Percentiles rank a stretch among this genome's conserved stretches.
Conservation (phyloP, 2,888 invertebrate genomes). For the Papilio demoleus region DNA sequence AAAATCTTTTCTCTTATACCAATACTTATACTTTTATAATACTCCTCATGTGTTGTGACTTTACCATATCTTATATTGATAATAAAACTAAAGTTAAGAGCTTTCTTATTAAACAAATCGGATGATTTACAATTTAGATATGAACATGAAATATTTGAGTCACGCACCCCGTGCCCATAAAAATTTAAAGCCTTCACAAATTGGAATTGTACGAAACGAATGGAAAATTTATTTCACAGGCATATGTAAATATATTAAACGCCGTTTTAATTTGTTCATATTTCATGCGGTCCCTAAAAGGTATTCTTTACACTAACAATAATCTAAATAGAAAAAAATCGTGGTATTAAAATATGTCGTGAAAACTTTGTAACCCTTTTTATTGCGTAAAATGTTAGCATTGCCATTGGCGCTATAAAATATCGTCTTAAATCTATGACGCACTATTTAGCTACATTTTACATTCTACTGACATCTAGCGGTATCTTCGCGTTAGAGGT, state of each 20-base stretch:
- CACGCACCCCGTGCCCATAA: conserved; percentile 7
- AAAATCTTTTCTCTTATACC: no score
- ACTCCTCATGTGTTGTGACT: no score
- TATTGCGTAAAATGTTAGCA: no score
- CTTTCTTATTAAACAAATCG: neutral
- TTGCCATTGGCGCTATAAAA: no score
- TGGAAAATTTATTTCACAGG: conserved; percentile 44
- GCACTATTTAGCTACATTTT: no score
- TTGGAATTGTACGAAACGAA: conserved; percentile 34
- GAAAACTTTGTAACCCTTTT: no score
- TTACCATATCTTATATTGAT: no score
- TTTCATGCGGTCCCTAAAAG: conserved; percentile 8
- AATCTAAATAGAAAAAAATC: neutral
- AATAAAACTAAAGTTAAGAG: neutral
- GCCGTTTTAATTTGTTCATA: conserved; percentile 41
- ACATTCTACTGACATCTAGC: no score
- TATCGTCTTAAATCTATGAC: no score
- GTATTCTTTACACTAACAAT: neutral
- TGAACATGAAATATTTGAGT: conserved; percentile 24
- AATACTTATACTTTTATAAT: no score
- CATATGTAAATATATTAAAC: conserved; percentile 48
- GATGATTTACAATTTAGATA: conserved; percentile 9
- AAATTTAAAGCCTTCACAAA: conserved; percentile 28
- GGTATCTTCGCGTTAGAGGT: no score
- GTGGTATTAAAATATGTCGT: no score